Conservation (phyloP, 2,888 invertebrate genomes). For the Hydrotaea diabolus region DNA sequence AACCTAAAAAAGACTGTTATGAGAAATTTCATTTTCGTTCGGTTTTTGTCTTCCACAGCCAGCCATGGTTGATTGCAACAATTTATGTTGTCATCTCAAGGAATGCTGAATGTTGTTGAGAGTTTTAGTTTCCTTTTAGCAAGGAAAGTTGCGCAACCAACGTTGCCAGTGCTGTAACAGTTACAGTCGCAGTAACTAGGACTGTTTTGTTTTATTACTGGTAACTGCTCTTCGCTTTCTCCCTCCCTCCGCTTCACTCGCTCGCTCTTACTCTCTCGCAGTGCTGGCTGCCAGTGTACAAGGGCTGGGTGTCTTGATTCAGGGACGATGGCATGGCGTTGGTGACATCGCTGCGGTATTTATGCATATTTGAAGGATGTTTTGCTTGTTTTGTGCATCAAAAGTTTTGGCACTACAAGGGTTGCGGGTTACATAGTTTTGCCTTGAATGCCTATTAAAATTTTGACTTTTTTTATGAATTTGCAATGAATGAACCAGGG, state of each 20-base stretch:
- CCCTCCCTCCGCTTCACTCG: too few relatives aligned
- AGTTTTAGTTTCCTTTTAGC: conserved; percentile 37
- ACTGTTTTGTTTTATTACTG: conserved; percentile 29
- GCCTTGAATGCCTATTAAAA: conserved; percentile 29
- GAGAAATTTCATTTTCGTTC: conserved; percentile 44
- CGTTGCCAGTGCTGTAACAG: not conserved
- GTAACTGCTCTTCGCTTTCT: not conserved
- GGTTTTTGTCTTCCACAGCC: conserved; percentile 49
- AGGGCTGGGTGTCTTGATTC: not conserved
- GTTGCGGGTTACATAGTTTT: not conserved
- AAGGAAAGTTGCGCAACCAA: conserved; percentile 3
- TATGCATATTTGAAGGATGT: conserved; percentile 20
- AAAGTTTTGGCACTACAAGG: not conserved
- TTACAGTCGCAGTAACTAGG: not conserved
- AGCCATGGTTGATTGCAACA: conserved; percentile 74
- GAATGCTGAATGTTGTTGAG: conserved; percentile 52
- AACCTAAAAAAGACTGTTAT: conserved; percentile 19
- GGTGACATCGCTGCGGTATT: not conserved
- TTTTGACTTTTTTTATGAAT: not conserved
- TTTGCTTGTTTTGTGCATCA: not conserved
- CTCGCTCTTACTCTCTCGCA: not conserved
- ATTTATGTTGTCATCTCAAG: conserved; percentile 71
- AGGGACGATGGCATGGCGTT: too few relatives aligned
- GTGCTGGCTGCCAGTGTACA: not conserved
- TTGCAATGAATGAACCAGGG: not conserved